Percentiles rank a stretch among this genome's conserved stretches.
phyloP scores from a whole-genome alignment of 2,888 invertebrate species.

The Phortica magna region DNA sequence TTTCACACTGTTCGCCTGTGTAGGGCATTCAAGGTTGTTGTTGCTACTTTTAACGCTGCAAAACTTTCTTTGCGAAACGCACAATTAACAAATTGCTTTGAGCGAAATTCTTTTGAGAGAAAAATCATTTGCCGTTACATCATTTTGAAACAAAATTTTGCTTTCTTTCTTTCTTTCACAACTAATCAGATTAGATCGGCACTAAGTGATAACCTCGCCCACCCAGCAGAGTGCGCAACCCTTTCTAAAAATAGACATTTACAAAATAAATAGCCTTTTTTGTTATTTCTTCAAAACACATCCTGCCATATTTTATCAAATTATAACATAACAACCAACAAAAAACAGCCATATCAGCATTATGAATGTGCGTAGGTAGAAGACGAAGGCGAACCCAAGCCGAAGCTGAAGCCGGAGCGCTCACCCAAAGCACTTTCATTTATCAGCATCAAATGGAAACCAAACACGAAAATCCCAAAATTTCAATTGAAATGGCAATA shows the following conservation, averaged over 20 bases:
- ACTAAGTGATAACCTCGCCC: not conserved
- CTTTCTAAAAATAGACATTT: constrained; percentile 1
- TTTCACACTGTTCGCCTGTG: not conserved
- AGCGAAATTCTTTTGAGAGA: not conserved
- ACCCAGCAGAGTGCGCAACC: not conserved
- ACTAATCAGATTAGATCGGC: constrained; percentile 1
- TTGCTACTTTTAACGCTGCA: not conserved
- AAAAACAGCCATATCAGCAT: constrained; percentile 7
- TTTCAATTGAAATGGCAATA: constrained; percentile 46
- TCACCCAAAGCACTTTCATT: constrained; percentile 59
- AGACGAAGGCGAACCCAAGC: not conserved
- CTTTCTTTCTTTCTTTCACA: not conserved
- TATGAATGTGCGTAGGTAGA: constrained; percentile 17
- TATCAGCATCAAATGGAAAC: constrained; percentile 71
- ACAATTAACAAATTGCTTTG: not conserved
- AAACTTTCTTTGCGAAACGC: too few species aligned
- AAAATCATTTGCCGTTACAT: not conserved
- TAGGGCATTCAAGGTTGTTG: not conserved
- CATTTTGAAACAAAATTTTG: not conserved
- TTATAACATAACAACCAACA: constrained; percentile 3
- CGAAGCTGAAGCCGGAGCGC: not conserved
- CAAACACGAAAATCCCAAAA: constrained; percentile 59
- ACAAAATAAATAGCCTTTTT: not conserved
- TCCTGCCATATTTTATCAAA: constrained; percentile 15
- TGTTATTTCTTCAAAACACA: not conserved